Evolutionary conservation across 1,140 invertebrate species (phyloP).

Genomic region (Aphelenchoides besseyi): DNA sequence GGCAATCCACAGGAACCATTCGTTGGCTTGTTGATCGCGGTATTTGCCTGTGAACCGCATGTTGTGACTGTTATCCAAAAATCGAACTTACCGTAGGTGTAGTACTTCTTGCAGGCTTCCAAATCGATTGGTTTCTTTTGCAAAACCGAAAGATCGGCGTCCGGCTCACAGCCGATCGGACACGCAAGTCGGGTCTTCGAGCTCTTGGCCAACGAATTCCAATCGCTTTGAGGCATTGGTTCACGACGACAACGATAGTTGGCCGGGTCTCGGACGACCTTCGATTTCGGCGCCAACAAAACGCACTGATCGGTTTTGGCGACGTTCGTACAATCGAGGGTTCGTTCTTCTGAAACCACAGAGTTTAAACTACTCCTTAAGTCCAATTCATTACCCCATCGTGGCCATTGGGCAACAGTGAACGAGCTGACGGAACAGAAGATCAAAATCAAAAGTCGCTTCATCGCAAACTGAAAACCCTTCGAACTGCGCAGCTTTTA

Average conservation of each 20-base stretch:
- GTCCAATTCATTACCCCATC: conserved; percentile 27
- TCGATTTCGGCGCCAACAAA: conserved; percentile 27
- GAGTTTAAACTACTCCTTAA: not conserved
- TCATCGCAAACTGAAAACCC: too few species aligned
- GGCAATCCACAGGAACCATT: conserved; percentile 52
- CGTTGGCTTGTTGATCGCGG: conserved; percentile 39
- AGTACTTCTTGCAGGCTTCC: conserved; percentile 47
- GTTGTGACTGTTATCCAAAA: too few species aligned
- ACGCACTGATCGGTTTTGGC: conserved; percentile 21
- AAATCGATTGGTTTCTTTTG: conserved; percentile 42
- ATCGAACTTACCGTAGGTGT: conserved; percentile 45
- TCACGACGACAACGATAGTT: conserved; percentile 34
- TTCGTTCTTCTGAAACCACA: conserved; percentile 34
- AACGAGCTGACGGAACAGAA: not conserved
- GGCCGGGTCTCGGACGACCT: conserved; percentile 24
- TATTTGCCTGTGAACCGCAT: too few species aligned
- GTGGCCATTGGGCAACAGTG: conserved; percentile 30
- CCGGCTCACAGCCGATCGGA: conserved; percentile 51
- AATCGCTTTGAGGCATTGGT: conserved; percentile 47
- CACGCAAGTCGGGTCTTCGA: conserved; percentile 45
- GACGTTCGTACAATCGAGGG: conserved; percentile 27
- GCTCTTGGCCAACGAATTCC: conserved; percentile 47
- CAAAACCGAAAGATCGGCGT: conserved; percentile 46
- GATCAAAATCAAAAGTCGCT: not conserved
- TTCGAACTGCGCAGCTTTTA: not conserved